Evolutionary conservation across 37 sponge, comb jelly and placozoan species (phyloP).

Genomic region (Mnemiopsis leidyi): DNA sequence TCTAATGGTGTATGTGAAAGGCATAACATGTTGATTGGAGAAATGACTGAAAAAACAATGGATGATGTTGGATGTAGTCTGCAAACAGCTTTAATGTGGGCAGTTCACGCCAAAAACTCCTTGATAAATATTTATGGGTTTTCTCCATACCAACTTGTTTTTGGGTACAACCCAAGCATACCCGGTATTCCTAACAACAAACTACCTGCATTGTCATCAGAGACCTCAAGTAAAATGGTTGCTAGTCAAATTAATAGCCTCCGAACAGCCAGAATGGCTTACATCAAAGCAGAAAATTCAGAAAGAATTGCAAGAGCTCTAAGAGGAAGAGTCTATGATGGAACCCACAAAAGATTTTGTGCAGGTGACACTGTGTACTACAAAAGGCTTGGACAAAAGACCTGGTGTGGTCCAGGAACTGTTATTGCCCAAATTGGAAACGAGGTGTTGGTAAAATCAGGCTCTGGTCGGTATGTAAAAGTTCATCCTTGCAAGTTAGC

Average conservation of each 20-base stretch:
- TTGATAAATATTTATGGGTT: conserved; percentile 12
- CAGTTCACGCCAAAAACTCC: conserved; percentile 28
- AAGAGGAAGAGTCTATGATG: background rate
- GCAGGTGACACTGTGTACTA: background rate
- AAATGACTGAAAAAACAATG: conserved; percentile 9
- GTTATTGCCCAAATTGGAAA: background rate
- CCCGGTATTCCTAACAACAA: background rate
- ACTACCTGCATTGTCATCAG: conserved; percentile 13
- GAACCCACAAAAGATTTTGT: background rate
- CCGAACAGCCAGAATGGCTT: background rate
- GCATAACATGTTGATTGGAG: conserved; percentile 8
- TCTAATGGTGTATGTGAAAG: conserved; percentile 9
- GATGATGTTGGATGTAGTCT: background rate
- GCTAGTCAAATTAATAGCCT: background rate
- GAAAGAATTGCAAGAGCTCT: conserved; percentile 22
- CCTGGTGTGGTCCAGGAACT: background rate
- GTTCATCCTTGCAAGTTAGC: background rate
- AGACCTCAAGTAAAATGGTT: background rate
- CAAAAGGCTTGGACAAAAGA: background rate
- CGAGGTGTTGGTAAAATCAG: conserved; percentile 3
- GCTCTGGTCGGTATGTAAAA: background rate
- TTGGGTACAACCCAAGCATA: background rate
- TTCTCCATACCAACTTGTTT: conserved; percentile 18
- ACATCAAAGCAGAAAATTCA: conserved; percentile 3
- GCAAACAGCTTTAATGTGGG: conserved; percentile 22